Evolutionary conservation across 2,888 invertebrate species (phyloP).

Genomic region (Epirrita christyi): DNA sequence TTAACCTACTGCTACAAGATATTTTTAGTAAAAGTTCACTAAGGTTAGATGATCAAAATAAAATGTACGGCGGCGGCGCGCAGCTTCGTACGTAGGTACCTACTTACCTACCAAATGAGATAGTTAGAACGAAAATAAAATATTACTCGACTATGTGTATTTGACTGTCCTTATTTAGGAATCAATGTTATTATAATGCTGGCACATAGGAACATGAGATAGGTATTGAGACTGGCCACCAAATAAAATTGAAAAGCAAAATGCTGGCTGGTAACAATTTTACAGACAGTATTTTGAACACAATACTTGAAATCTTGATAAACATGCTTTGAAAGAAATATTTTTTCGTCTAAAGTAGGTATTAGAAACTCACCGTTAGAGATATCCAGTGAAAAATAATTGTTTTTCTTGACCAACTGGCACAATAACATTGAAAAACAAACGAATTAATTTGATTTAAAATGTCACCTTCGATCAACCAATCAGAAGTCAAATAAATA

Average conservation of each 20-base stretch:
- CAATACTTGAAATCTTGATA: constrained; percentile 1
- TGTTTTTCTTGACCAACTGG: constrained; percentile 61
- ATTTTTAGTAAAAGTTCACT: too few species aligned
- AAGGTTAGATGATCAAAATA: too few species aligned
- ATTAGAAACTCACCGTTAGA: constrained; percentile 38
- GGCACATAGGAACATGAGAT: constrained; percentile 19
- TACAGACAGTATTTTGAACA: constrained; percentile 15
- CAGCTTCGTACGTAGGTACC: too few species aligned
- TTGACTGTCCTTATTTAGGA: not conserved
- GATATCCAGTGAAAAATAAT: constrained; percentile 45
- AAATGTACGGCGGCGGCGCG: too few species aligned
- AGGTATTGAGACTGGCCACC: constrained; percentile 53
- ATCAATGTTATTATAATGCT: not conserved
- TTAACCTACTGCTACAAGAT: too few species aligned
- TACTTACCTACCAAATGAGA: too few species aligned
- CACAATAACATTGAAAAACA: constrained; percentile 68
- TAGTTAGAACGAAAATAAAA: too few species aligned
- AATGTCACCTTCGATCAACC: constrained; percentile 59
- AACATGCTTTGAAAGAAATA: constrained; percentile 21
- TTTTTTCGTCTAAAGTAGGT: constrained; percentile 31
- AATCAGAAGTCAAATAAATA: constrained; percentile 46
- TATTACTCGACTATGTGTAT: too few species aligned
- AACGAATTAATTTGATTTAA: constrained; percentile 57
- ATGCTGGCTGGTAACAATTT: constrained; percentile 37
- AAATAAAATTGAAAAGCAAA: constrained; percentile 43